These are phyloP conservation scores for Meda fulgida DNA, from an alignment of 2,797 vertebrate species.

Conservation along the genomic window DNA sequence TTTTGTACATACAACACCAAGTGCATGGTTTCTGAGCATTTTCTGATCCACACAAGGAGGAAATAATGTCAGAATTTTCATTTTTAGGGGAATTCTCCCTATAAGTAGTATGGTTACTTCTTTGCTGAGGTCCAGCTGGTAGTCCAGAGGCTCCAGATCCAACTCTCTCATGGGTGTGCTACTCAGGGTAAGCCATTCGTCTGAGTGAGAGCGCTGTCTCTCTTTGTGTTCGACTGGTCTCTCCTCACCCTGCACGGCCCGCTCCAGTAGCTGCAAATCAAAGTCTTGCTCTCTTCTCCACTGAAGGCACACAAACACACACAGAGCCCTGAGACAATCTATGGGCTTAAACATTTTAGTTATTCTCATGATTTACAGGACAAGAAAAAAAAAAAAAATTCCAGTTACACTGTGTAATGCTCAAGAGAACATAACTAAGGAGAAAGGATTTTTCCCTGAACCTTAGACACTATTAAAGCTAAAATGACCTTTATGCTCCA, in stretches of 20 bases:
- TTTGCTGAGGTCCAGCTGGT: conserved; percentile 91
- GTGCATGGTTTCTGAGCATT: background rate
- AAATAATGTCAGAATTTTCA: background rate
- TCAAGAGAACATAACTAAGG: background rate
- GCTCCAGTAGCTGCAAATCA: conserved; percentile 96
- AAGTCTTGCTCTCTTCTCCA: conserved; percentile 98
- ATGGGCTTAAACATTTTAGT: background rate
- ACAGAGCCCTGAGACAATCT: conserved; percentile 19
- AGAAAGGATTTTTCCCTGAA: background rate
- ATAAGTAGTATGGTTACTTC: conserved; percentile 78
- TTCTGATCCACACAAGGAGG: background rate
- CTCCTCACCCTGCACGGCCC: conserved; percentile 88
- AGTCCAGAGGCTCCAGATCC: conserved; percentile 91
- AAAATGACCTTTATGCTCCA: conserved; percentile 11
- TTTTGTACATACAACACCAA: background rate
- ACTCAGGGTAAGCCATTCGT: conserved; percentile 88
- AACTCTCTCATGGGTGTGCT: conserved; percentile 78
- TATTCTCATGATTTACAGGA: background rate
- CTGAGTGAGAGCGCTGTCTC: conserved; percentile 84
- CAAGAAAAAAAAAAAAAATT: background rate
- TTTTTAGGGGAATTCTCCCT: background rate
- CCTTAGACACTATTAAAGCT: background rate
- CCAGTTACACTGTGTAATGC: background rate
- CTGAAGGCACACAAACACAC: conserved; percentile 73
- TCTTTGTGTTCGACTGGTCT: conserved; percentile 83